These are phyloP conservation scores for Uropetala carovei DNA, from an alignment of 2,888 invertebrate genomes.

Conservation along the genomic window DNA sequence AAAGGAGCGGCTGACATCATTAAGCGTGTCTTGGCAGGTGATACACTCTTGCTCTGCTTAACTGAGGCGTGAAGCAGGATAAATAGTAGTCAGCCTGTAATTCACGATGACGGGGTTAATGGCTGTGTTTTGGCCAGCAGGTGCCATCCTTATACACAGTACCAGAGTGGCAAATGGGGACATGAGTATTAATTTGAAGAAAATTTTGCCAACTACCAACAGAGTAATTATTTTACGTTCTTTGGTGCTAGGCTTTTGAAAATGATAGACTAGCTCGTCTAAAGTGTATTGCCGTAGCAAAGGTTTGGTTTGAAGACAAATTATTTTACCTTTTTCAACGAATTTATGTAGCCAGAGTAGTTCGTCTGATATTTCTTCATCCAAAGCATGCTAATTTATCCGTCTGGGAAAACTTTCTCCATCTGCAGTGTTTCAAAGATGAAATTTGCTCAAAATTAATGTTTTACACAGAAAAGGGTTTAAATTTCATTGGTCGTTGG, in stretches of 20 bases:
- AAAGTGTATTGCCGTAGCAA: constrained; percentile 49
- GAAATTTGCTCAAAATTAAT: no score
- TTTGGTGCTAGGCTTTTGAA: constrained; percentile 47
- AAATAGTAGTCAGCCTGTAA: constrained; percentile 63
- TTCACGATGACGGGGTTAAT: constrained; percentile 63
- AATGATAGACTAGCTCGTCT: constrained; percentile 40
- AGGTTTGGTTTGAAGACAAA: constrained; percentile 43
- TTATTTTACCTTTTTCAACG: constrained; percentile 43
- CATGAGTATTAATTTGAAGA: constrained; percentile 62
- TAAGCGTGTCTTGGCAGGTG: constrained; percentile 63
- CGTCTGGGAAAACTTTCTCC: no score
- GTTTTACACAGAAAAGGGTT: no score
- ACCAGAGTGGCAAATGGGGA: constrained; percentile 56
- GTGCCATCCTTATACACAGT: constrained; percentile 59
- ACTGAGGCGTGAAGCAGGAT: constrained; percentile 63
- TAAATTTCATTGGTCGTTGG: no score
- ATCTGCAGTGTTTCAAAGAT: no score
- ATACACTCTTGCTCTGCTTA: constrained; percentile 58
- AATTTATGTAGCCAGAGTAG: not conserved
- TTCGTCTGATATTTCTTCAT: not conserved
- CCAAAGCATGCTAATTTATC: not conserved
- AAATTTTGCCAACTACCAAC: constrained; percentile 63
- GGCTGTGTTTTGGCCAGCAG: constrained; percentile 62
- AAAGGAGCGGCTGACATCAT: constrained; percentile 55
- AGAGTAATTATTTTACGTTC: constrained; percentile 62